Evolutionary conservation across 2,797 vertebrate genomes (phyloP).

Genomic region (Erpetoichthys calabaricus): DNA sequence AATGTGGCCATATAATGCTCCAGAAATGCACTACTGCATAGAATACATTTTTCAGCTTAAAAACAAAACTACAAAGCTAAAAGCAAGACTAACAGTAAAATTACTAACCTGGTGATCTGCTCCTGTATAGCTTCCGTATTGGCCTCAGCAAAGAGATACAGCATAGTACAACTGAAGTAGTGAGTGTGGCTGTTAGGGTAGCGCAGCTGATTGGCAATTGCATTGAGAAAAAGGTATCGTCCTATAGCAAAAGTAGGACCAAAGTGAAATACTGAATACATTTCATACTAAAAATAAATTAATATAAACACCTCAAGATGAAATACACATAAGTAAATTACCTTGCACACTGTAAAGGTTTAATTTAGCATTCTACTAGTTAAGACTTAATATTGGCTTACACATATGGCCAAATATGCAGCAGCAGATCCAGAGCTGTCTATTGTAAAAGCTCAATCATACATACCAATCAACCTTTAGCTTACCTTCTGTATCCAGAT

Average conservation of each 20-base stretch:
- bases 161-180: conserved; percentile 98
- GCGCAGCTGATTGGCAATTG: conserved; percentile 95
- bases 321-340: neutral
- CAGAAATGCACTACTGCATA: too few relatives aligned
- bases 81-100: too few relatives aligned
- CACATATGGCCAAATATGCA: too few relatives aligned
- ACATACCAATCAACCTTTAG: too few relatives aligned
- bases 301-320: neutral
- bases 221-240: conserved; percentile 93
- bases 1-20: too few relatives aligned
- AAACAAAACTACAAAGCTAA: too few relatives aligned
- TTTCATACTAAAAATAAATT: neutral
- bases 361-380: too few relatives aligned
- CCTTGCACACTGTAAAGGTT: too few relatives aligned
- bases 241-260: conserved; percentile 42
- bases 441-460: too few relatives aligned
- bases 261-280: neutral
- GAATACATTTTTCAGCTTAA: too few relatives aligned
- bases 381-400: too few relatives aligned
- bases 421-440: too few relatives aligned
- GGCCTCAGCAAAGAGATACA: conserved; percentile 94
- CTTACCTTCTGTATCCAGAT: conserved; percentile 92
- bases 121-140: conserved; percentile 98
- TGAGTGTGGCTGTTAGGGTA: conserved; percentile 98
- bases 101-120: conserved; percentile 82